Evolutionary conservation across 2,888 invertebrate species (phyloP).

Genomic region (Desoria tigrina): DNA sequence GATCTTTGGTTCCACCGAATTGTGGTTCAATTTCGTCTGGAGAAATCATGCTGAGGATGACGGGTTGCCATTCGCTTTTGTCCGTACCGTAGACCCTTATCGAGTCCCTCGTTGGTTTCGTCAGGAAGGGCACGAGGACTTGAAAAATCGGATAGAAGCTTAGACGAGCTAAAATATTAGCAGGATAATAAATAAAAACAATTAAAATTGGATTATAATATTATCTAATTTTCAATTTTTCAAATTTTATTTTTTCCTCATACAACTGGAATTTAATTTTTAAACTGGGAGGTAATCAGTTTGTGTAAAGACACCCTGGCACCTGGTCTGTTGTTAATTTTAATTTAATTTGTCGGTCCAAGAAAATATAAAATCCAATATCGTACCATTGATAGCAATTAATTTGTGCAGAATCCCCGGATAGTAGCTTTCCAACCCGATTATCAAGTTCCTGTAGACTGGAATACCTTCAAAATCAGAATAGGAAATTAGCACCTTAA

Average conservation of each 20-base stretch:
- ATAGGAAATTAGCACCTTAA: too few species aligned
- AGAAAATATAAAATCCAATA: too few species aligned
- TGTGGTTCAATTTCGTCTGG: slow-evolving; percentile 5
- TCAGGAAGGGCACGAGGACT: neutral
- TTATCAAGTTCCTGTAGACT: slow-evolving; percentile 4
- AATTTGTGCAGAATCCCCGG: slow-evolving; percentile 4
- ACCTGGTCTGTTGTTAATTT: too few species aligned
- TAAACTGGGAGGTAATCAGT: too few species aligned
- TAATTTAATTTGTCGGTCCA: too few species aligned
- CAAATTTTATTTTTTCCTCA: too few species aligned
- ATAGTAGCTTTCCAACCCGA: slow-evolving; percentile 13
- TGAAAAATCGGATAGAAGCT: slow-evolving; percentile 9
- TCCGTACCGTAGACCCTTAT: slow-evolving; percentile 3
- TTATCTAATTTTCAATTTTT: too few species aligned
- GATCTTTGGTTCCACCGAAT: slow-evolving; percentile 8
- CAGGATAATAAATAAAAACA: neutral
- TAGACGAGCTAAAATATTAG: slow-evolving; percentile 5
- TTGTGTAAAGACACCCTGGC: too few species aligned
- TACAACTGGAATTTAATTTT: too few species aligned
- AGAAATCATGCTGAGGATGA: slow-evolving; percentile 1
- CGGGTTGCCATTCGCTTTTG: neutral
- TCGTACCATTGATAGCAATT: slow-evolving; percentile 8
- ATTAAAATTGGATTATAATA: too few species aligned
- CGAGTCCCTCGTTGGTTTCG: neutral
- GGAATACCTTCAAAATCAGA: slow-evolving; percentile 17